Percentiles rank a stretch among this genome's conserved stretches.
These are phyloP conservation scores for Tromatobia lineatoria DNA, from an alignment of 2,888 invertebrate genomes.

Conservation along the genomic window DNA sequence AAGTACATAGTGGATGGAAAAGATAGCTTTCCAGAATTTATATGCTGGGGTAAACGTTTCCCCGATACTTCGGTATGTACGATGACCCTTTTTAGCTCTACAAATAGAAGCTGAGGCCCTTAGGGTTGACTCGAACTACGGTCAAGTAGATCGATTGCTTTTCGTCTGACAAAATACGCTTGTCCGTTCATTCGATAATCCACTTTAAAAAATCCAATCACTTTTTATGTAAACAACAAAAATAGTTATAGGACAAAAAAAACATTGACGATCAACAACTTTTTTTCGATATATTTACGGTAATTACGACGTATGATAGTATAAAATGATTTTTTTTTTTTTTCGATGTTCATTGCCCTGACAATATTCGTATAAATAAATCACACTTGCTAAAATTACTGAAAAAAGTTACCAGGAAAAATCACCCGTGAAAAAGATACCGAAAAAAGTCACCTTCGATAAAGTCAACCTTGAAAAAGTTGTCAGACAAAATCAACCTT, in stretches of 20 bases:
- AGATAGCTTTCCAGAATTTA: constrained; percentile 13
- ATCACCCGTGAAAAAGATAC: no score
- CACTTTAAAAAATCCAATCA: background rate
- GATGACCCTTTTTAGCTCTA: constrained; percentile 38
- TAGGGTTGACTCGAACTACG: background rate
- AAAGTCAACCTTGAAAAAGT: no score
- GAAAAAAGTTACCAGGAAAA: no score
- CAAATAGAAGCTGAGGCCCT: constrained; percentile 26
- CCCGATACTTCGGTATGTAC: constrained; percentile 20
- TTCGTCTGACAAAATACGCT: constrained; percentile 1
- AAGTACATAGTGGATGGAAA: constrained; percentile 10
- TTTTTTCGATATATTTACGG: no score
- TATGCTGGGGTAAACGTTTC: constrained; percentile 7
- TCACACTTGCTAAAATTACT: no score
- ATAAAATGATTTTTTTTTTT: no score
- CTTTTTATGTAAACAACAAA: background rate
- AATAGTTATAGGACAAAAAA: background rate
- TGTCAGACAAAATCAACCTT: no score
- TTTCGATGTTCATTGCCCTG: no score
- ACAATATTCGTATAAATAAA: no score
- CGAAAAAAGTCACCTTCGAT: no score
- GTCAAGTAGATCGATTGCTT: constrained; percentile 21
- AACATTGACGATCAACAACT: background rate
- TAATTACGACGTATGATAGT: no score
- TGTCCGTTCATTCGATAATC: background rate